Base-by-base conservation (phyloP, 1,140 invertebrate genomes). In the Drosophila pandora region DNA sequence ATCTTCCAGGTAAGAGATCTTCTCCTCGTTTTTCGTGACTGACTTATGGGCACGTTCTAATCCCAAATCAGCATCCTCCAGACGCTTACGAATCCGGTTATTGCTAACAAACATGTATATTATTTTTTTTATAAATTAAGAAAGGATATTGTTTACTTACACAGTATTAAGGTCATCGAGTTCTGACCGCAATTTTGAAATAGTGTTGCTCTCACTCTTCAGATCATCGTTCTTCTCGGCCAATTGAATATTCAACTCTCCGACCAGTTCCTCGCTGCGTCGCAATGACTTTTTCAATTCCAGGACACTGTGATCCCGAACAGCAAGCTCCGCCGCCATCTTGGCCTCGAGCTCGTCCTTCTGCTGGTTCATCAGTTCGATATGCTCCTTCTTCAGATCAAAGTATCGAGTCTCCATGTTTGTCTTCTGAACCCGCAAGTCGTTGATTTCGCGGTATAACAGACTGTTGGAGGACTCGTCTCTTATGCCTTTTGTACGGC, bases 61-160 rank as follows among this genome's bases (percentile, higher is more conserved):
- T 0, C 4, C 37, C 0, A 5, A n/a, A 1, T 62, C 37, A 4
- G 47, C 43, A 2, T 76, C 55, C 6, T 68, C 28, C 7, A 79
- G 10, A 0, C 48, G 41, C 6, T 43, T 21, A 0, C 41, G 8
- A 25, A 75, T 2, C 0, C 23, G 5, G 10, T 12, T n/a, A 2
- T 75, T 79, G 1, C 76, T 70, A n/a, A 2, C 34, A 4, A 37
- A 12, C 1, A 37, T 10, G 8, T 32, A 3, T 9, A 2, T 32
- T 9, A 32, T 3, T 5, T 30, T 32, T 32, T 28, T 6, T 28
- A 28, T 28, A 1, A 32, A 9, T 32, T 32, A 9, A 32, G 8
- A 8, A 2, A 32, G 2, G 3, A 32, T 9, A 8, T 9, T 32
- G 2, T 53, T 8, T 0, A 50, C 80, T 50, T 56, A 84, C 79